Evolutionary conservation across 2,113 vertebrate genomes (phyloP).

Genomic region (Cephalophus harveyi): DNA sequence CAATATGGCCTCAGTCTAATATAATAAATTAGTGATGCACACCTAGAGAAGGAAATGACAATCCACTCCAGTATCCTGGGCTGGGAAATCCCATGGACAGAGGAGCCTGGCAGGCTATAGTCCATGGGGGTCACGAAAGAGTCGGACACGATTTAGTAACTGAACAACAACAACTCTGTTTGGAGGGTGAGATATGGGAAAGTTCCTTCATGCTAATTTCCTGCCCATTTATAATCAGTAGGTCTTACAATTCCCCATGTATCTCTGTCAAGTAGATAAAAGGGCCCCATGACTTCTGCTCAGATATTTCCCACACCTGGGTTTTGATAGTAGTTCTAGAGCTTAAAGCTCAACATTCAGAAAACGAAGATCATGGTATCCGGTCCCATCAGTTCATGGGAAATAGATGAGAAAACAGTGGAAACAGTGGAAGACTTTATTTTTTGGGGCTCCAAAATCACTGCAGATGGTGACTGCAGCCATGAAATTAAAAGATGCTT

Average conservation of each 20-base stretch:
- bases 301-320: slow-evolving; percentile 78
- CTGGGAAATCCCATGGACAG: not conserved
- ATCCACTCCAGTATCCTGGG: not conserved
- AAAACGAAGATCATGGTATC: no score
- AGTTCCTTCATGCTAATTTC: slow-evolving; percentile 79
- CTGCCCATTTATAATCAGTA: slow-evolving; percentile 80
- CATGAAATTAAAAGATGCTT: no score
- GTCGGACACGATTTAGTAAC: not conserved
- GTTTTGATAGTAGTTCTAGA: slow-evolving; percentile 76
- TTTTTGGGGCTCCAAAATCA: no score
- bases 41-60: not conserved
- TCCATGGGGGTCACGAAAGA: not conserved
- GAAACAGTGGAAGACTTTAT: no score
- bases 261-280: slow-evolving; percentile 81
- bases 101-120: not conserved
- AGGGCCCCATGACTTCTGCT: slow-evolving; percentile 72
- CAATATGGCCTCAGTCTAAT: slow-evolving; percentile 49
- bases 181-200: slow-evolving; percentile 75
- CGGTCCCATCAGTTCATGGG: no score
- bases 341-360: no score
- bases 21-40: slow-evolving; percentile 71
- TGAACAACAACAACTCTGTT: slow-evolving; percentile 39
- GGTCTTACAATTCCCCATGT: slow-evolving; percentile 77
- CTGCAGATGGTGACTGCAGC: no score
- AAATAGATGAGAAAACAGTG: no score